Percentiles rank a stretch among this genome's conserved stretches.
phyloP scores from a whole-genome alignment of 1,140 invertebrate species.

The Drosophila nigrodunni region DNA sequence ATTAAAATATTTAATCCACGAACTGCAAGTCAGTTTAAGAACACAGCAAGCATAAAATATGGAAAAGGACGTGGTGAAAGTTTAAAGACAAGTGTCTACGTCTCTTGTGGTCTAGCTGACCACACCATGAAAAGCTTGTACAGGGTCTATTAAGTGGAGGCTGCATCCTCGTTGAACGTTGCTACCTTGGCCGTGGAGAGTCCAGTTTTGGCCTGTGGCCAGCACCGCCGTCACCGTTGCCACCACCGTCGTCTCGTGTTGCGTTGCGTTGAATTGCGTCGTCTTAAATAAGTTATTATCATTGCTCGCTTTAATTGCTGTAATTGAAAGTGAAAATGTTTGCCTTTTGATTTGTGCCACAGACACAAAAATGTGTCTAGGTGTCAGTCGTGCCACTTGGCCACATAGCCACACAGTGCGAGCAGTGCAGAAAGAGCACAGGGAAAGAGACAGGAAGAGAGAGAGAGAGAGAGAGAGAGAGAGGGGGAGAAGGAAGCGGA shows the following conservation, averaged over 20 bases:
- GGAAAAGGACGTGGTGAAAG: too few species aligned
- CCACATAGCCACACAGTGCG: slow-evolving; percentile 38
- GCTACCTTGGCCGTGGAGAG: slow-evolving; percentile 7
- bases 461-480: not conserved
- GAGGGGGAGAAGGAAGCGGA: not conserved
- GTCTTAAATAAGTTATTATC: slow-evolving; percentile 83
- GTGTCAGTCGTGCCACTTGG: slow-evolving; percentile 64
- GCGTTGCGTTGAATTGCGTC: slow-evolving; percentile 24
- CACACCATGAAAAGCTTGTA: not conserved
- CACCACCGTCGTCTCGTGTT: slow-evolving; percentile 13
- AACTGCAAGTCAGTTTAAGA: too few species aligned
- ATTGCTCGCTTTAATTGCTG: slow-evolving; percentile 82
- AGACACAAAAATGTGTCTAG: slow-evolving; percentile 77
- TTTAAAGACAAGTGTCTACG: too few species aligned
- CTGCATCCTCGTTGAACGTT: slow-evolving; percentile 15
- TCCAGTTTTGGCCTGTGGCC: slow-evolving; percentile 40
- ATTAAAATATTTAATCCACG: too few species aligned
- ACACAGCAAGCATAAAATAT: too few species aligned
- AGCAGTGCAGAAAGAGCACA: slow-evolving; percentile 20
- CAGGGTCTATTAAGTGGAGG: not conserved
- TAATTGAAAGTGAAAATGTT: slow-evolving; percentile 84
- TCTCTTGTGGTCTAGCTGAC: too few species aligned
- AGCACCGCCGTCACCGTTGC: not conserved
- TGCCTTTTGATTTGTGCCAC: slow-evolving; percentile 80
- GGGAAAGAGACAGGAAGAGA: not conserved